Evolutionary conservation across 2,888 invertebrate species (phyloP).

Genomic region (Leptinotarsa rubiginosa): DNA sequence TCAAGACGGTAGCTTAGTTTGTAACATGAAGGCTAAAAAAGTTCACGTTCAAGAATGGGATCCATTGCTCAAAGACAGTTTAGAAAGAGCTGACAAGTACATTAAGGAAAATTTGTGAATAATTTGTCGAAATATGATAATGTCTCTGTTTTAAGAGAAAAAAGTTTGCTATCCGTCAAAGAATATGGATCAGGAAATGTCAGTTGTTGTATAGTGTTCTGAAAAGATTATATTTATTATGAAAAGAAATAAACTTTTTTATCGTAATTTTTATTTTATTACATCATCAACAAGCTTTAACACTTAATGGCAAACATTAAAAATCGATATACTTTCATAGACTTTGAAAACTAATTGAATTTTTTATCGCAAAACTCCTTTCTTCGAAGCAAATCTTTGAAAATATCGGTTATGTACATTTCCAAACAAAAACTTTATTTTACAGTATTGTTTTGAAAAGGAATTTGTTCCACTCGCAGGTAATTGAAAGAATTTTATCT

Average conservation of each 20-base stretch:
- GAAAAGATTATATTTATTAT: conserved; percentile 14
- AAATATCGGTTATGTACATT: neutral
- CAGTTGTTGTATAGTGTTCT: neutral
- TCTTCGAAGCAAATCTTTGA: neutral
- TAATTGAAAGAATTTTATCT: neutral
- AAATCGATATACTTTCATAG: conserved; percentile 45
- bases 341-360: conserved; percentile 34
- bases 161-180: neutral
- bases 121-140: neutral
- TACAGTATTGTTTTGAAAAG: neutral
- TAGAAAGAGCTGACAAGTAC: conserved; percentile 71
- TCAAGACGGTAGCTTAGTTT: conserved; percentile 71
- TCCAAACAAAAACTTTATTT: neutral
- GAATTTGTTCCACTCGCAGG: neutral
- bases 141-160: neutral
- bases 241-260: conserved; percentile 26
- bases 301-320: conserved; percentile 57
- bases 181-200: neutral
- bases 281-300: conserved; percentile 59
- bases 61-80: conserved; percentile 72
- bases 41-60: conserved; percentile 72
- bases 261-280: conserved; percentile 51
- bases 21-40: conserved; percentile 77
- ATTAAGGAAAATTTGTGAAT: conserved; percentile 62
- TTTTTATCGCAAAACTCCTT: conserved; percentile 38